These are phyloP conservation scores for Sinocyclocheilus anshuiensis DNA, from an alignment of 2,113 vertebrate genomes.

Conservation along the genomic window DNA sequence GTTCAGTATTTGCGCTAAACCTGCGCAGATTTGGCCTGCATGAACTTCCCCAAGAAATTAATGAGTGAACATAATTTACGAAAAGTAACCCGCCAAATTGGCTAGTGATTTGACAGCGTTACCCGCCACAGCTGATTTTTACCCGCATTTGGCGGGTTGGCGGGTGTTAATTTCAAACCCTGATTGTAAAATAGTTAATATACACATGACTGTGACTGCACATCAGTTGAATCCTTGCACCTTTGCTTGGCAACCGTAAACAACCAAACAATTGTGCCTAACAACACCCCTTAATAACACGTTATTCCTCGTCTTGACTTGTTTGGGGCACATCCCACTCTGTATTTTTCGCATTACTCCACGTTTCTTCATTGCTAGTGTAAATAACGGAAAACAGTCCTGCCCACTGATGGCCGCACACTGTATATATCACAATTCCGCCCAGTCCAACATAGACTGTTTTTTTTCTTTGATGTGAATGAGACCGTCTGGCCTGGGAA, in stretches of 20 bases:
- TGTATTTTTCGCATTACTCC: neutral
- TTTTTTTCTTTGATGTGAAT: constrained; percentile 60
- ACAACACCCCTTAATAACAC: constrained; percentile 4
- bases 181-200: neutral
- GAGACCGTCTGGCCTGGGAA: constrained; percentile 42
- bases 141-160: too few species aligned
- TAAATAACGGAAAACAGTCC: neutral
- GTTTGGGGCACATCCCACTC: neutral
- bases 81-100: too few species aligned
- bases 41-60: too few species aligned
- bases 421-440: neutral
- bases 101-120: too few species aligned
- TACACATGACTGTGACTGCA: neutral
- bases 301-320: neutral
- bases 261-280: neutral
- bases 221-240: too few species aligned
- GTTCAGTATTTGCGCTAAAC: too few species aligned
- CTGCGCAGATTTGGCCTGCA: too few species aligned
- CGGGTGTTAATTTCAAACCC: too few species aligned
- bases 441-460: constrained; percentile 49
- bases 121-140: too few species aligned
- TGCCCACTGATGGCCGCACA: neutral
- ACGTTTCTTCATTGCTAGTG: neutral
- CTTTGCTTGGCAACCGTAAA: neutral
- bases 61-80: too few species aligned